phyloP scores from a whole-genome alignment of 2,113 vertebrate genomes.

The Lamprologus tigripictilis region DNA sequence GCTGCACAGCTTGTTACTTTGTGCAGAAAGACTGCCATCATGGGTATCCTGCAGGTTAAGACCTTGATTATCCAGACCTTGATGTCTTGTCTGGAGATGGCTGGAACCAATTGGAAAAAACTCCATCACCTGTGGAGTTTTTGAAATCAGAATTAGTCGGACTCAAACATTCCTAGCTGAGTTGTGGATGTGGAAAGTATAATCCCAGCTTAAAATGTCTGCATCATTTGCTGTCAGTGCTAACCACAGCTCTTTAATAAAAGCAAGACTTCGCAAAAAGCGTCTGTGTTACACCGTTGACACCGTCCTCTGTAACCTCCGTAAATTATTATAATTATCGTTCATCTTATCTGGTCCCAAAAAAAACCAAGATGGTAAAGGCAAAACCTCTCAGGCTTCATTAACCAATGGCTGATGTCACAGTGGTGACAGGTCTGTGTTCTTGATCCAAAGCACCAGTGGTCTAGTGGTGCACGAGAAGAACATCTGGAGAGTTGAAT shows the following conservation, averaged over 20 bases:
- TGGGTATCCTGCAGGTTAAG: not conserved
- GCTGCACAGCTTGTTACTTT: not conserved
- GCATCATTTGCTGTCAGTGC: not conserved
- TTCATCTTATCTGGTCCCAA: not conserved
- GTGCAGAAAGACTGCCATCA: not conserved
- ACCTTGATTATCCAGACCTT: not conserved
- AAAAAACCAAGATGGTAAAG: not conserved
- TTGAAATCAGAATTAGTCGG: not conserved
- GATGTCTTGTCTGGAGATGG: not conserved
- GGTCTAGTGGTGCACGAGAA: not conserved
- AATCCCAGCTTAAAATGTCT: not conserved
- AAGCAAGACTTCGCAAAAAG: not conserved
- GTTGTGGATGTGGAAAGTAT: not conserved
- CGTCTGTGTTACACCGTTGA: not conserved
- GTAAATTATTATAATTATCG: not conserved
- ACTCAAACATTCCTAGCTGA: not conserved
- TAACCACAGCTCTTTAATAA: not conserved
- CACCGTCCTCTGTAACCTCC: not conserved
- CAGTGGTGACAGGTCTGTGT: not conserved
- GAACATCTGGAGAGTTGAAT: not conserved
- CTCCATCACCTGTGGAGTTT: not conserved
- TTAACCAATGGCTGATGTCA: not conserved
- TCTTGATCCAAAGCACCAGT: not conserved
- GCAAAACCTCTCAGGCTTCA: not conserved
- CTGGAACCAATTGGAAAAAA: not conserved